phyloP scores from a whole-genome alignment of 2,113 vertebrate species.

The Mesembrinibis cayennensis region DNA sequence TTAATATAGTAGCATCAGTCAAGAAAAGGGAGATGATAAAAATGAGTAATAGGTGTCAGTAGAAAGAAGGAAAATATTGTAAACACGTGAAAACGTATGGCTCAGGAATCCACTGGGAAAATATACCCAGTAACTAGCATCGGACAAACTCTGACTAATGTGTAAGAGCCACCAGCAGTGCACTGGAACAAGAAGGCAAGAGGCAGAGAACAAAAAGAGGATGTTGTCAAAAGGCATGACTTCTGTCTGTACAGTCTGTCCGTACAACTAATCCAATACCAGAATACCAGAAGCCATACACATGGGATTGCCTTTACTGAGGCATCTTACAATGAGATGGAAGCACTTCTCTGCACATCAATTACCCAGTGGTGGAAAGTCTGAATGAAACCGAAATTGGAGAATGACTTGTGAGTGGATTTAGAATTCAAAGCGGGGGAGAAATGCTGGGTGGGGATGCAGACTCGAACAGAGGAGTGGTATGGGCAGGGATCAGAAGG shows the following conservation, averaged over 20 bases:
- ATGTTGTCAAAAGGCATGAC: background rate
- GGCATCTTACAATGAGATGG: background rate
- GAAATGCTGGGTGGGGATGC: background rate
- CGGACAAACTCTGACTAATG: background rate
- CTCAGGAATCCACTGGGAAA: background rate
- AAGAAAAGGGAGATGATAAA: constrained; percentile 1
- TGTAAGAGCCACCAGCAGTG: background rate
- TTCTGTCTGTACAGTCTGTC: background rate
- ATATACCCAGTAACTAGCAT: background rate
- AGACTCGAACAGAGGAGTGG: background rate
- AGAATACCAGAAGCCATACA: background rate
- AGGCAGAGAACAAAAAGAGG: background rate
- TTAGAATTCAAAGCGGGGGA: background rate
- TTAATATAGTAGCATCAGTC: background rate
- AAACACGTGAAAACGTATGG: background rate
- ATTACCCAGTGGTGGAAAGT: background rate
- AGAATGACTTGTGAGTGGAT: background rate
- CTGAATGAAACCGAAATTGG: background rate
- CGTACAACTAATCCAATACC: background rate
- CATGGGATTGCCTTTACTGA: background rate
- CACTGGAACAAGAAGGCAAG: background rate
- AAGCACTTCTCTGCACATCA: background rate
- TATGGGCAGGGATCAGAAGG: background rate
- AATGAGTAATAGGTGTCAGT: background rate
- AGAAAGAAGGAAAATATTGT: constrained; percentile 13